Percentiles rank a stretch among this genome's conserved stretches.
phyloP scores from a whole-genome alignment of 2,797 vertebrate genomes.

The Pangasius mekongensis region DNA sequence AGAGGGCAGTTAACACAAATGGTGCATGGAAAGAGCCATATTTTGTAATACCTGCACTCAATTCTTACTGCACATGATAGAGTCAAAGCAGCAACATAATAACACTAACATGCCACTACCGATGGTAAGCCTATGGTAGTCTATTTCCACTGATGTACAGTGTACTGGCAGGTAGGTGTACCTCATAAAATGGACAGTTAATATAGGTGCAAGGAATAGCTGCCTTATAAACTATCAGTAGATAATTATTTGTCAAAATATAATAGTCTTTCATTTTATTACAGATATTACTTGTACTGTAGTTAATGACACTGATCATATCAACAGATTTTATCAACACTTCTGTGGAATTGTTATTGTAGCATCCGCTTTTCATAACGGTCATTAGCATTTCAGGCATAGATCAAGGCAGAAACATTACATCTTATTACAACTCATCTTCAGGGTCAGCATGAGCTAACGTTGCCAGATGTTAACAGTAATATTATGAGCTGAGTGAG shows the following conservation, averaged over 20 bases:
- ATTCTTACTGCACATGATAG: background rate
- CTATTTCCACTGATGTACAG: background rate
- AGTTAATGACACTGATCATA: background rate
- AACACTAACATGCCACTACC: background rate
- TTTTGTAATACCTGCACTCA: background rate
- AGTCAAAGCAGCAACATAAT: background rate
- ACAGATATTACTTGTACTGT: background rate
- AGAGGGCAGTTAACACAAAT: background rate
- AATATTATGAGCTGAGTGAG: slow-evolving; percentile 23
- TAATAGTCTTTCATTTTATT: background rate
- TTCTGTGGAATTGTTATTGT: background rate
- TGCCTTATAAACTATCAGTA: background rate
- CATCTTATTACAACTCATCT: slow-evolving; percentile 12
- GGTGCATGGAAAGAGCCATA: background rate
- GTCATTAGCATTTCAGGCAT: slow-evolving; percentile 4
- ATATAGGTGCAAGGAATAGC: background rate
- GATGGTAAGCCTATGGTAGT: background rate
- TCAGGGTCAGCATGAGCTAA: slow-evolving; percentile 25
- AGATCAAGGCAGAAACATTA: slow-evolving; percentile 2
- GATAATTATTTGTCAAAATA: background rate
- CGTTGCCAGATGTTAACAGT: slow-evolving; percentile 15
- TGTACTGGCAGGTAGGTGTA: background rate
- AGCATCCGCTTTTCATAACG: background rate
- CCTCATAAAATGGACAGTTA: background rate
- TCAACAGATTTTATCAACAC: background rate